These are phyloP conservation scores for Ridgeia piscesae DNA, from an alignment of 1,140 invertebrate species.

Conservation along the genomic window DNA sequence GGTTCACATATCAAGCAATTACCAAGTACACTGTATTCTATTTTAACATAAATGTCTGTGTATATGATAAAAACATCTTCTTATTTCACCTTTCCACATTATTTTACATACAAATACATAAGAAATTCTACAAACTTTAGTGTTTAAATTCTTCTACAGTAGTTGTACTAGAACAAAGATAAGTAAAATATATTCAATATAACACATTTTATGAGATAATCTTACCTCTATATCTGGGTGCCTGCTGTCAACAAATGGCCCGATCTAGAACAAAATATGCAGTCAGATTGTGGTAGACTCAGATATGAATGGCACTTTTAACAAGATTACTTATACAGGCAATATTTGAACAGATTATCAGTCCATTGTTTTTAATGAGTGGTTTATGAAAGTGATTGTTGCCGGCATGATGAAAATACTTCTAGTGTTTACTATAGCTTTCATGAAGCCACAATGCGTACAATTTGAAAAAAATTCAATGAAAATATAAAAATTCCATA, in stretches of 20 bases:
- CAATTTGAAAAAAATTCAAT: not conserved
- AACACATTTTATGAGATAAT: not conserved
- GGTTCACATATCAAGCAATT: too few relatives aligned
- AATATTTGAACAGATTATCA: too few relatives aligned
- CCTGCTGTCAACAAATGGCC: conserved; percentile 64
- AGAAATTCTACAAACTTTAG: too few relatives aligned
- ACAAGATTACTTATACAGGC: too few relatives aligned
- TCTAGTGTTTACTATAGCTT: not conserved
- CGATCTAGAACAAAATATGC: not conserved
- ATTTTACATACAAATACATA: not conserved
- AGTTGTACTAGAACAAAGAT: too few relatives aligned
- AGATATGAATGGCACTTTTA: too few relatives aligned
- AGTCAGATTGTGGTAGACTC: too few relatives aligned
- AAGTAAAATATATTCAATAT: too few relatives aligned
- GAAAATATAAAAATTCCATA: not conserved
- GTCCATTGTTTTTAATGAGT: too few relatives aligned
- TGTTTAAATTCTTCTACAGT: too few relatives aligned
- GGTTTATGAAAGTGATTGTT: too few relatives aligned
- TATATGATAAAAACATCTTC: not conserved
- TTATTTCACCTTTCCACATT: not conserved
- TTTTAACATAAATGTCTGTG: not conserved
- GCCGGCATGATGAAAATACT: not conserved
- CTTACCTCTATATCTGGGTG: conserved; percentile 63
- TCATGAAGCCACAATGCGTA: not conserved
- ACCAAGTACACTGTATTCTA: too few relatives aligned